Evolutionary conservation across 1,140 invertebrate genomes (phyloP).

Genomic region (Paraescarpia echinospica): DNA sequence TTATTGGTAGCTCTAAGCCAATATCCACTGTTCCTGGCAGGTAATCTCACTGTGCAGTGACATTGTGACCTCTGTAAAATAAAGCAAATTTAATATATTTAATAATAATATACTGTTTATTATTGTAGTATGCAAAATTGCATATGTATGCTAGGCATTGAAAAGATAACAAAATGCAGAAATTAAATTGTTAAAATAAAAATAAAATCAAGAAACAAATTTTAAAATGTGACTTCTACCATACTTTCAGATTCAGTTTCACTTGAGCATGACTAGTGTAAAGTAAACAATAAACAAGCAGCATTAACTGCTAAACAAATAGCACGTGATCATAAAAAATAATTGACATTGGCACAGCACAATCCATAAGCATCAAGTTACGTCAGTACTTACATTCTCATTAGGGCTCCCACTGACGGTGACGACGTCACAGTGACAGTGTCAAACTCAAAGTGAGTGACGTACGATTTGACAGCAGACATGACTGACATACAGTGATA

Average conservation of each 20-base stretch:
- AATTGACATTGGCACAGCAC: not conserved
- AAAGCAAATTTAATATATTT: not conserved
- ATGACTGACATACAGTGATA: not conserved
- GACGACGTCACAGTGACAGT: no score
- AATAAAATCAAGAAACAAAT: no score
- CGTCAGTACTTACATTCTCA: no score
- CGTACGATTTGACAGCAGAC: not conserved
- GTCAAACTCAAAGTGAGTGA: not conserved
- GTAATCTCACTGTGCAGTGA: not conserved
- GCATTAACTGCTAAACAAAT: not conserved
- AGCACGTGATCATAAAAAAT: not conserved
- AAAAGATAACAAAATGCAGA: not conserved
- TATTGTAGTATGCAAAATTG: not conserved
- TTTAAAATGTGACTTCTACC: no score
- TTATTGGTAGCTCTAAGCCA: not conserved
- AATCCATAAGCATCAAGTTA: not conserved
- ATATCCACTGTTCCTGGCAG: not conserved
- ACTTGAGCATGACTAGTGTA: not conserved
- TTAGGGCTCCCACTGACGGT: no score
- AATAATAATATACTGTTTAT: no score
- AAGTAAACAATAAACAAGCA: not conserved
- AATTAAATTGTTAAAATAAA: not conserved
- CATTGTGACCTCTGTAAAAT: not conserved
- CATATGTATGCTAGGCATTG: not conserved
- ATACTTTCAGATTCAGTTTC: not conserved